Evolutionary conservation across 2,797 vertebrate species (phyloP).

Genomic region (Phataginus tricuspis): DNA sequence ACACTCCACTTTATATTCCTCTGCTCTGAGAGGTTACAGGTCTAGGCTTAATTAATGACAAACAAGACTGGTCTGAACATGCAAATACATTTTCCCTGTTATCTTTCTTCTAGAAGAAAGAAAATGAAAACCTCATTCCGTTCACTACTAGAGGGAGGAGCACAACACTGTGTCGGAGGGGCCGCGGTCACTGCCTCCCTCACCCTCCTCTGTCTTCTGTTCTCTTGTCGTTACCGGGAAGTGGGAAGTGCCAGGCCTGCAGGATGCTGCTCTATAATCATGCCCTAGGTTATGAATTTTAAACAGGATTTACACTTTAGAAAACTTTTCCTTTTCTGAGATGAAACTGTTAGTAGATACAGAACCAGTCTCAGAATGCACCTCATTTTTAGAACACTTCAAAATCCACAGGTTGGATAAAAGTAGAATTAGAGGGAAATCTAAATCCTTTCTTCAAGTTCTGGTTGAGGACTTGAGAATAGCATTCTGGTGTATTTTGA

Average conservation of each 20-base stretch:
- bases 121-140: not conserved
- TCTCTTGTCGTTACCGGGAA: not conserved
- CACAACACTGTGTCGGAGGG: not conserved
- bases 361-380: not conserved
- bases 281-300: not conserved
- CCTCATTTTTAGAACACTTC: not conserved
- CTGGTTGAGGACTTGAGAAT: not conserved
- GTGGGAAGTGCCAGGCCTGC: not conserved
- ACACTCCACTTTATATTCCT: not conserved
- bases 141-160: not conserved
- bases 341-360: not conserved
- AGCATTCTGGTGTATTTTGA: not conserved
- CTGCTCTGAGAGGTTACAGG: not conserved
- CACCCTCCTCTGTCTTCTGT: not conserved
- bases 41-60: not conserved
- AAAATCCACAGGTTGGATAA: not conserved
- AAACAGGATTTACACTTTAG: not conserved
- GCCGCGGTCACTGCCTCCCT: slow-evolving; percentile 35
- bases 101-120: not conserved
- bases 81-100: not conserved
- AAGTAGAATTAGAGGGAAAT: not conserved
- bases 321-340: not conserved
- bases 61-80: not conserved
- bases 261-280: not conserved
- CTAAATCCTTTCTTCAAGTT: not conserved